A percentile compares a stretch with the other conserved stretches of the same genome.
phyloP scores from a whole-genome alignment of 1,140 invertebrate species.

The Hylaeus volcanicus region DNA sequence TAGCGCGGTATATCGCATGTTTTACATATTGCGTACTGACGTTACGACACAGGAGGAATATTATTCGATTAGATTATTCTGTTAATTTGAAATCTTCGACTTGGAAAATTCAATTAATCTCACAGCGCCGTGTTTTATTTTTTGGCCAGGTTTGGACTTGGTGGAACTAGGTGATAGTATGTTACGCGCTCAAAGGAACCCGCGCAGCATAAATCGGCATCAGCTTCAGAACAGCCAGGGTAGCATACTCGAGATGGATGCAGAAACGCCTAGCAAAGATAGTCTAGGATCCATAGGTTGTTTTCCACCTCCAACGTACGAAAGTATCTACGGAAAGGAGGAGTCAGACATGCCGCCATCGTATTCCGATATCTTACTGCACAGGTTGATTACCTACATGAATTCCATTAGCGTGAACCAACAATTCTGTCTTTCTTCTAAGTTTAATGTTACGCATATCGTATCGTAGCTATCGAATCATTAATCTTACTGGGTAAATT shows the following conservation, averaged over 20 bases:
- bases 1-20: too few relatives aligned
- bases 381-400: slow-evolving; percentile 63
- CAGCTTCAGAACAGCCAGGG: slow-evolving; percentile 73
- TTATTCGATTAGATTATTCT: too few relatives aligned
- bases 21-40: too few relatives aligned
- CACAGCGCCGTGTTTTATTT: neutral
- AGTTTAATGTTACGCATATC: too few relatives aligned
- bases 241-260: slow-evolving; percentile 76
- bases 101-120: too few relatives aligned
- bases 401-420: neutral
- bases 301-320: slow-evolving; percentile 78
- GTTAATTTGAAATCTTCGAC: too few relatives aligned
- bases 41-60: too few relatives aligned
- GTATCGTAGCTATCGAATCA: too few relatives aligned
- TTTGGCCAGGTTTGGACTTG: slow-evolving; percentile 77
- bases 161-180: slow-evolving; percentile 81
- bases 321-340: slow-evolving; percentile 79
- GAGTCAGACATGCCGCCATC: slow-evolving; percentile 76
- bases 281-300: slow-evolving; percentile 74
- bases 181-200: slow-evolving; percentile 76
- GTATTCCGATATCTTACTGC: slow-evolving; percentile 77
- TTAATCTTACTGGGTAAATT: too few relatives aligned
- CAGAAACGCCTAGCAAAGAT: slow-evolving; percentile 77
- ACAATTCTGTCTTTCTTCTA: too few relatives aligned
- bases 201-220: slow-evolving; percentile 68